Evolutionary conservation across 2,888 invertebrate genomes (phyloP).

Genomic region (Machimus rusticus): DNA sequence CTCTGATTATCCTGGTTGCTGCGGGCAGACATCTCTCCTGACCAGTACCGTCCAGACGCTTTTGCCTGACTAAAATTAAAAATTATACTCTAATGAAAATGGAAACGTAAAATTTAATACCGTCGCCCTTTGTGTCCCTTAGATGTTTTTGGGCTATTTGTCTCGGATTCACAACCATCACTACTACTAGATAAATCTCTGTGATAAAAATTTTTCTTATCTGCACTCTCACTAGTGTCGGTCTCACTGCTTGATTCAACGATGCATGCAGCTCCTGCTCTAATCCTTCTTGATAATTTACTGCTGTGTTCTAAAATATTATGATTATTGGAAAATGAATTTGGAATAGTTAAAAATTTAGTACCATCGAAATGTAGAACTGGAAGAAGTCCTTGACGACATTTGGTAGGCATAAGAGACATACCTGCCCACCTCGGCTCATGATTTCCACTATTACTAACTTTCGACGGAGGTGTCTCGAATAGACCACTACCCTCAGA

Average conservation of each 20-base stretch:
- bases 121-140: constrained; percentile 41
- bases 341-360: background rate
- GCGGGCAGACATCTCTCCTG: constrained; percentile 76
- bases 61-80: constrained; percentile 43
- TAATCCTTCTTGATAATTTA: constrained; percentile 52
- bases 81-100: background rate
- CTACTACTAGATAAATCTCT: constrained; percentile 57
- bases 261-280: constrained; percentile 48
- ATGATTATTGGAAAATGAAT: background rate
- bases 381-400: constrained; percentile 60
- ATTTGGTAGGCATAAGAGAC: constrained; percentile 59
- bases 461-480: constrained; percentile 54
- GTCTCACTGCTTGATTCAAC: constrained; percentile 59
- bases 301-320: constrained; percentile 1
- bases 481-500: constrained; percentile 58
- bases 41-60: constrained; percentile 72
- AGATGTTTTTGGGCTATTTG: constrained; percentile 51
- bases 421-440: constrained; percentile 58
- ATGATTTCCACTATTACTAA: constrained; percentile 50
- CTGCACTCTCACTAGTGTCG: constrained; percentile 26
- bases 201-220: constrained; percentile 43
- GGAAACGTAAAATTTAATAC: background rate
- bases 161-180: constrained; percentile 62
- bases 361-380: constrained; percentile 54
- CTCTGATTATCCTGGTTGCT: constrained; percentile 90